Evolutionary conservation across 2,113 vertebrate genomes (phyloP), one percentile per base, ranked within the genome.

Genomic region (Prolemur simus): DNA sequence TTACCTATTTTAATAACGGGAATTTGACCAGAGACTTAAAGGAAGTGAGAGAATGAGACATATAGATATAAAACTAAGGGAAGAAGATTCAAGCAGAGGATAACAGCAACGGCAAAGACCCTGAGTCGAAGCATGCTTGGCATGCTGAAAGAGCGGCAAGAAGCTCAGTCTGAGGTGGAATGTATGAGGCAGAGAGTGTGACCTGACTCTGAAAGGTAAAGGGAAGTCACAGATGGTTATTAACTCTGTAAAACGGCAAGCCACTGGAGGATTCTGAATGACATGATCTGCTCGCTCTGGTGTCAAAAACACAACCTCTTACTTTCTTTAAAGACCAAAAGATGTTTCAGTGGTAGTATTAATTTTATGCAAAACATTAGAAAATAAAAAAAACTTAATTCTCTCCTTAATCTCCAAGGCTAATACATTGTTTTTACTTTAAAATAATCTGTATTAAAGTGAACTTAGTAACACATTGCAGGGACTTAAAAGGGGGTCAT

Each of bases 361-460:
- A 39, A 85, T 87, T 92, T 89, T 78, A 88, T 80, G 25, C 20
- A 94, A 92, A 54, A 56, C 27, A 87, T 82, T 71, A 92, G n/a
- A 66, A 95, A 95, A 76, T 45, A 27, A 71, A 96, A 89, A 96
- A 73, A 52, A 21, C 37, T 63, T 27, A 74, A 64, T 87, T 92
- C 47, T 92, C 47, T 49, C 52, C 95, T 76, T 73, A 89, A 71
- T 83, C 29, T 94, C 73, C 85, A 32, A 73, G n/a, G 23, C 66
- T 85, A 85, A 69, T 29, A 60, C 27, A 58, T 27, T 45, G 29
- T 68, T 93, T 82, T 60, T 64, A 77, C n/a, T 93, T 89, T 76
- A 73, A 34, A 39, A 32, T 56, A 90, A 17, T 47, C 13, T 78
- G 91, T 73, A 89, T 60, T 87, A 52, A 88, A 49, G 32, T 27